Percentiles rank a stretch among this genome's conserved stretches.
These are phyloP conservation scores for Apteryx mantelli DNA, from an alignment of 2,113 vertebrate genomes.

Conservation along the genomic window DNA sequence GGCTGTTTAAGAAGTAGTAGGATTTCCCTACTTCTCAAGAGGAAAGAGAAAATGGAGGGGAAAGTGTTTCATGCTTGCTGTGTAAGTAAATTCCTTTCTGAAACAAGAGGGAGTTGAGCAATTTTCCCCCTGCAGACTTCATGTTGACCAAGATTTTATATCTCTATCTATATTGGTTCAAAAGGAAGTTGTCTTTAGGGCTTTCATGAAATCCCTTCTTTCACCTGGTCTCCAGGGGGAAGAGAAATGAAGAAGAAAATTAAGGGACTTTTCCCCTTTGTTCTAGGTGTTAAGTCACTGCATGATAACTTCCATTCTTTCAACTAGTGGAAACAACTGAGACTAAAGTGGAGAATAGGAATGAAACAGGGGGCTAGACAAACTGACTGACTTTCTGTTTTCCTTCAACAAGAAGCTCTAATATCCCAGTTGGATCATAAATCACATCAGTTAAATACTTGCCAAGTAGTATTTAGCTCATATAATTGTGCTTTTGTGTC, in stretches of 20 bases:
- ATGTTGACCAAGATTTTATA: background rate
- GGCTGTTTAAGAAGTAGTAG: background rate
- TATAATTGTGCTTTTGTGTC: background rate
- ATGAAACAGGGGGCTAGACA: background rate
- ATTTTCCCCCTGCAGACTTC: background rate
- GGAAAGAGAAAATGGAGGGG: background rate
- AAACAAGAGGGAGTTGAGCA: background rate
- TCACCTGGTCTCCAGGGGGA: rapidly evolving
- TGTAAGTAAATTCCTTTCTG: background rate
- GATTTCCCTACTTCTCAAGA: background rate
- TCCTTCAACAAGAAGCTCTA: background rate
- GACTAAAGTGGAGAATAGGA: background rate
- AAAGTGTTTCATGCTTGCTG: background rate
- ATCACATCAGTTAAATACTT: background rate
- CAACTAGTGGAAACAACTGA: background rate
- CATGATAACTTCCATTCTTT: background rate
- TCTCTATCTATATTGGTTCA: background rate
- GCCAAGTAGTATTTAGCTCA: background rate
- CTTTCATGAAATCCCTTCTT: background rate
- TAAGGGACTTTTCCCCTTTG: rapidly evolving
- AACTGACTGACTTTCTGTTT: background rate
- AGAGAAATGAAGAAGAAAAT: background rate
- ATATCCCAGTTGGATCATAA: background rate
- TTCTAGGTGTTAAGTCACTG: background rate
- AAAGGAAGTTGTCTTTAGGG: background rate